Evolutionary conservation across 2,888 invertebrate species (phyloP).

Genomic region (Sarcophaga carnaria): DNA sequence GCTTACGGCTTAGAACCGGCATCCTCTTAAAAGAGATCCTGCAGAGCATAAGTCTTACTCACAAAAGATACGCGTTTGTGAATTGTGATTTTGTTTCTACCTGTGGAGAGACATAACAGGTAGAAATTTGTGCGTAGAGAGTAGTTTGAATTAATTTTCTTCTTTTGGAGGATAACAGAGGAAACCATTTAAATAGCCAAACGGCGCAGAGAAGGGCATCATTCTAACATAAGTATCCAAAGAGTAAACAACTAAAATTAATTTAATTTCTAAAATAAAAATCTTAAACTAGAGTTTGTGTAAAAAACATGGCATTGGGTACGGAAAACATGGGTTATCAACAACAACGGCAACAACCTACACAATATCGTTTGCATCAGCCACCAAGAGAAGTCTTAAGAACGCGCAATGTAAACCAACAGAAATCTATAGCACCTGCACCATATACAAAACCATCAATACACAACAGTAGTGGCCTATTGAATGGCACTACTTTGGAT

Average conservation of each 20-base stretch:
- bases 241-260: constrained; percentile 72
- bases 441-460: constrained; percentile 73
- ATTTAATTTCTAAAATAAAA: constrained; percentile 7
- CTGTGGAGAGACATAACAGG: constrained; percentile 62
- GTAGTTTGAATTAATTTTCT: constrained; percentile 41
- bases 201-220: constrained; percentile 80
- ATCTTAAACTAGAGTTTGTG: not conserved
- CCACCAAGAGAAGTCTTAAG: constrained; percentile 63
- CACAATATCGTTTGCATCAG: constrained; percentile 66
- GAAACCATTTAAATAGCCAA: constrained; percentile 76
- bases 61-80: constrained; percentile 16
- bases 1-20: not conserved
- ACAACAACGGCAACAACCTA: constrained; percentile 64
- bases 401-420: constrained; percentile 65
- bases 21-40: constrained; percentile 39
- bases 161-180: constrained; percentile 63
- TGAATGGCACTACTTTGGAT: constrained; percentile 69
- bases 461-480: not conserved
- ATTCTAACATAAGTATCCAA: constrained; percentile 78
- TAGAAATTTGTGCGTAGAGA: constrained; percentile 44
- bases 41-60: constrained; percentile 17
- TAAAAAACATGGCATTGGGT: constrained; percentile 74
- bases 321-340: constrained; percentile 71
- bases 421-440: constrained; percentile 66
- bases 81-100: constrained; percentile 55